A percentile compares a stretch with the other conserved stretches of the same genome.
Evolutionary conservation across 2,797 vertebrate species (phyloP).

Genomic region (Gouania willdenowi): DNA sequence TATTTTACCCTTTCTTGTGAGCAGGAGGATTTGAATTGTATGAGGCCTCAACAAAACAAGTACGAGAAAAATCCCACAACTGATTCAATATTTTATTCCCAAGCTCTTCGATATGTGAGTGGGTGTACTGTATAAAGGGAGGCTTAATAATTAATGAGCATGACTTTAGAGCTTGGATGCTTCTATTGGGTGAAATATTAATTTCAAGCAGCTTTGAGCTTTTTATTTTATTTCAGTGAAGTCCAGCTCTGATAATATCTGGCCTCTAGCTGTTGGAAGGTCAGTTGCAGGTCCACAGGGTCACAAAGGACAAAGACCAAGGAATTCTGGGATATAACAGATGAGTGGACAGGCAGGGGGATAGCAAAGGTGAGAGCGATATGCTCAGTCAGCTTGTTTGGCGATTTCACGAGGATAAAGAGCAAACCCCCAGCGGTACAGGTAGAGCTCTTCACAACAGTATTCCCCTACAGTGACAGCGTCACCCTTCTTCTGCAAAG

Average conservation of each 20-base stretch:
- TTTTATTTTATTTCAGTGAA: conserved; percentile 44
- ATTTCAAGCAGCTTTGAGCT: conserved; percentile 18
- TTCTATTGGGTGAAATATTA: conserved; percentile 25
- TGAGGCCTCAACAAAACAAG: too few species aligned
- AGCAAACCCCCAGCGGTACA: conserved; percentile 34
- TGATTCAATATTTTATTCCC: too few species aligned
- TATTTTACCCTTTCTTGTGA: too few species aligned
- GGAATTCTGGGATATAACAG: conserved; percentile 6
- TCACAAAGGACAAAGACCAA: conserved; percentile 12
- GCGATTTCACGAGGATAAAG: conserved; percentile 50
- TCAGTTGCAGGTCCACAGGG: neutral
- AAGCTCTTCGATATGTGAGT: too few species aligned
- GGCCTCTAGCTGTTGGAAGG: conserved; percentile 10
- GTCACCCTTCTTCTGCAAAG: conserved; percentile 39
- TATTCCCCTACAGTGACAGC: conserved; percentile 35
- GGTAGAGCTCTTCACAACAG: conserved; percentile 44
- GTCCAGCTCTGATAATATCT: conserved; percentile 23
- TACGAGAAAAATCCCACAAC: too few species aligned
- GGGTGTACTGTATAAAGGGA: conserved; percentile 2
- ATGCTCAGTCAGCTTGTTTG: conserved; percentile 36
- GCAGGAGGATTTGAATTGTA: too few species aligned
- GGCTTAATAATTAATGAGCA: conserved; percentile 38
- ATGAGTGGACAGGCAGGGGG: conserved; percentile 35
- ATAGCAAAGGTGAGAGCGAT: conserved; percentile 28
- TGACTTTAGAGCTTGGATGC: conserved; percentile 21